A percentile compares a stretch with the other conserved stretches of the same genome.
These are phyloP conservation scores for Ficedula albicollis DNA, from an alignment of 2,797 vertebrate genomes.

Conservation along the genomic window DNA sequence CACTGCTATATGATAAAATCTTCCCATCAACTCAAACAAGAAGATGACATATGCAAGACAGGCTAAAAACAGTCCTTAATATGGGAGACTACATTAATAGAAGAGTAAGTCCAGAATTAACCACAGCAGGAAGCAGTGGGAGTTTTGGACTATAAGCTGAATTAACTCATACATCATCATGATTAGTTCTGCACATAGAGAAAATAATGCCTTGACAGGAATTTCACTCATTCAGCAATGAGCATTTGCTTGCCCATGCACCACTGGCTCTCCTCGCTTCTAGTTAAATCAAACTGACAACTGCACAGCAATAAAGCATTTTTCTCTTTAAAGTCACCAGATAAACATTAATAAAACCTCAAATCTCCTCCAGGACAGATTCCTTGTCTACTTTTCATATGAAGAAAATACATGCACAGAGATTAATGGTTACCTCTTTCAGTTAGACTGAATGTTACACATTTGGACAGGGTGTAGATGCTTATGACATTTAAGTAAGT, in stretches of 20 bases:
- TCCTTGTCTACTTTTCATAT: background rate
- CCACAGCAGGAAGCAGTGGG: conserved; percentile 45
- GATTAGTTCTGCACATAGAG: background rate
- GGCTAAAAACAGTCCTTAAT: conserved; percentile 14
- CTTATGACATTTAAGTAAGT: background rate
- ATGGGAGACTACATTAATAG: conserved; percentile 14
- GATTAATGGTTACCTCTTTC: background rate
- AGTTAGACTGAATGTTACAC: fast-evolving
- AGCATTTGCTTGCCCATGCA: background rate
- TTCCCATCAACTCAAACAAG: conserved; percentile 12
- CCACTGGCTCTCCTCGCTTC: background rate
- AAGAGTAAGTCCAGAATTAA: conserved; percentile 45
- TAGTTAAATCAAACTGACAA: background rate
- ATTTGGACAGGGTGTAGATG: background rate
- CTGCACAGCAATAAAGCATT: background rate
- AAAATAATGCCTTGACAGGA: conserved; percentile 21
- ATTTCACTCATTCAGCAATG: background rate
- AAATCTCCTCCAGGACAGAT: background rate
- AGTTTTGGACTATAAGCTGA: conserved; percentile 17
- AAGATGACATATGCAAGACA: background rate
- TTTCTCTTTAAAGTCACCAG: background rate
- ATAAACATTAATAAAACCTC: background rate
- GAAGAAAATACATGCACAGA: background rate
- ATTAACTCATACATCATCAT: conserved; percentile 14
- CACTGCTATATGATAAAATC: background rate